Conservation (phyloP, 2,888 invertebrate genomes). For the Meta bourneti region DNA sequence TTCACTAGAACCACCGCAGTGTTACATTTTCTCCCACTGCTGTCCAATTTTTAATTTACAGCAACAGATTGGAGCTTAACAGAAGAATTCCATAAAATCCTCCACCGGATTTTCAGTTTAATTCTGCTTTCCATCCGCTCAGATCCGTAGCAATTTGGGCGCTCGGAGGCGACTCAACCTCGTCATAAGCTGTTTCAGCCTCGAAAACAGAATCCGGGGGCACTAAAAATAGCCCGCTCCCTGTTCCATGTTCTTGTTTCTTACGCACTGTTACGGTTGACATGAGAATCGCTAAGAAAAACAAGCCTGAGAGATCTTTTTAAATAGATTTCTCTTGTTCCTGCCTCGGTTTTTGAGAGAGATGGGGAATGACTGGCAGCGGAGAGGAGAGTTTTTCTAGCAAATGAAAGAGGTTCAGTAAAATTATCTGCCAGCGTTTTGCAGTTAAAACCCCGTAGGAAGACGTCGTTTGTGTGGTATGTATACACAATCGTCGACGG, state of each 20-base stretch:
- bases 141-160: too few species aligned
- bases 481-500: neutral
- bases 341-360: slow-evolving; percentile 24
- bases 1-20: too few species aligned
- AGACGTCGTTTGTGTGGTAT: neutral
- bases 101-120: too few species aligned
- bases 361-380: neutral
- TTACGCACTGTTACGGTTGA: slow-evolving; percentile 67
- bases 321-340: slow-evolving; percentile 67
- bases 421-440: neutral
- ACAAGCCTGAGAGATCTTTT: slow-evolving; percentile 62
- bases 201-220: slow-evolving; percentile 61
- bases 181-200: neutral
- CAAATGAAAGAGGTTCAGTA: neutral
- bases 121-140: neutral
- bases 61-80: too few species aligned
- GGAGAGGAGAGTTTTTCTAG: neutral
- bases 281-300: slow-evolving; percentile 66
- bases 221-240: slow-evolving; percentile 53
- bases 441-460: too few species aligned
- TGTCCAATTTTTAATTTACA: too few species aligned
- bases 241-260: slow-evolving; percentile 46
- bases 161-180: neutral
- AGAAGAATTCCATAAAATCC: too few species aligned
- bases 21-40: too few species aligned